Base-by-base conservation (phyloP, 2,888 invertebrate genomes). In the Augiades crinisus region DNA sequence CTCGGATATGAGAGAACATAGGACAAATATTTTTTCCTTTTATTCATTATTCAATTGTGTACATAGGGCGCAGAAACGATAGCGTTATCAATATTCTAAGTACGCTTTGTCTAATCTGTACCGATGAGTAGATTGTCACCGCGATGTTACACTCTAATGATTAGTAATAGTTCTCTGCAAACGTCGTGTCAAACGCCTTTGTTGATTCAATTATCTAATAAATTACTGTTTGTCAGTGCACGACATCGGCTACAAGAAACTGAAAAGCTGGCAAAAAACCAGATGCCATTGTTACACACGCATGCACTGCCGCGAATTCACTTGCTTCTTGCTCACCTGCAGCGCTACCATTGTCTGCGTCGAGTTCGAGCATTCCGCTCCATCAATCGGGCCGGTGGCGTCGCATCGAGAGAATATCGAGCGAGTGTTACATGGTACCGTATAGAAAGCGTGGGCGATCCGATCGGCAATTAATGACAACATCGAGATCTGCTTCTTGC, bases 381-480 rank as follows among this genome's bases (percentile, higher is more conserved):
- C 21, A 52, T 45, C 51, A 45, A 38, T 52, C 37, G 36, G 36
- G 37, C 10, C 27, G 47, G 24, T 47, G 52, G 24, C 52, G 40
- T 33, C 36, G 43, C 43, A 43, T 27, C 10, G 41, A 31, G 21
- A 21, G 13, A 44, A 37, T 30, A 44, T 51, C 37, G 51, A 44
- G 43, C 51, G 45, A 47, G 14, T 36, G 44, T 50, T 50, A 21
- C 33, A 38, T 70, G 71, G 70, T 65, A 67, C 70, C 65, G 75
- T 71, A 51, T 84, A 84, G 86, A 87, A 86, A 86, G 87, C 86
- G 83, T 81, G 80, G 81, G 80, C 81, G 79, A 83, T 79, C 74
- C 71, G 74, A 82, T 86, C 78, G 74, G 73, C 84, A 81, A 83
- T 85, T 85, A 85, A 82, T 80, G 75, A 77, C 75, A 78, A 72